Evolutionary conservation across 1,140 invertebrate species (phyloP), one percentile per base, ranked within the genome.

Genomic region (Drosophila virilis): DNA sequence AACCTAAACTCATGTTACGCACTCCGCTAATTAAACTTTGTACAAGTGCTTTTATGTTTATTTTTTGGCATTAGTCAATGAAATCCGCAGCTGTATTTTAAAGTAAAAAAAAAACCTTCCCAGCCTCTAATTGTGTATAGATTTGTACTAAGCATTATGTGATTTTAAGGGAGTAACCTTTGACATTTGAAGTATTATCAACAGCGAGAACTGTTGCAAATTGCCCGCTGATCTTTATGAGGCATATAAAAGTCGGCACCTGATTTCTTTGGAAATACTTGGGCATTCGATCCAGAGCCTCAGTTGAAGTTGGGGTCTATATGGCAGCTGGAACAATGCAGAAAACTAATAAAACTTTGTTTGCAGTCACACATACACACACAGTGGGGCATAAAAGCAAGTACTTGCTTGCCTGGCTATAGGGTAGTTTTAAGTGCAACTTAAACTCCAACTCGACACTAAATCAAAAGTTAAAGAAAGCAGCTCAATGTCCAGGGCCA

Each of bases 391-490:
- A 74, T 38, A 55, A 64, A 64, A 46, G 45, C 42, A 43, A 69
- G 57, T 17, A 40, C 43, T 46, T 45, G 8, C 22, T 28, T 45
- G 48, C 50, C 32, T 51, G 33, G 43, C 35, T 58, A 52, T 17
- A 13, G 51, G 48, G 32, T 59, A 59, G 35, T 52, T 52, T 52
- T 52, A 73, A 75, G 59, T 75, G 59, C 59, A 70, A 75, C 72
- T 62, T 57, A 69, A 58, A 75, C 67, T 65, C 57, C 77, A 59
- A 73, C 69, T 50, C 46, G 83, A 37, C 70, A 66, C 70, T 86
- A 75, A 85, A 75, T 82, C 81, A 85, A 75, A 85, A 81, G 52
- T 65, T 57, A 71, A 77, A 48, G 74, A 74, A 74, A 68, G 66
- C 62, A 69, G 59, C 82, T 86, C 82, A 69, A 72, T 66, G 82